These are phyloP conservation scores for Helleia helle DNA, from an alignment of 2,888 invertebrate genomes.

Conservation along the genomic window DNA sequence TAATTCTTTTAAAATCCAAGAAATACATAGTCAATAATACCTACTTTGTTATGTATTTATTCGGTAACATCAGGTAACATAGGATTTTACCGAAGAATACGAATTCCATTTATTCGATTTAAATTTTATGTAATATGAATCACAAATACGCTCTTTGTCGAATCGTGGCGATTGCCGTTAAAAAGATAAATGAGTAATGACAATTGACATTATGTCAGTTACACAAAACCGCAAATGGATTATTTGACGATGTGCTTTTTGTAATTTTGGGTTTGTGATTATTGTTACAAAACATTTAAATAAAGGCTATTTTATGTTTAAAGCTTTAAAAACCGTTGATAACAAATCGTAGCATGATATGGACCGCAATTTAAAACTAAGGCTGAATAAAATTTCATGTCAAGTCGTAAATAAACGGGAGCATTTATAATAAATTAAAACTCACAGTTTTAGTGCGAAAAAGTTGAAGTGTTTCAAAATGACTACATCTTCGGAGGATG, in stretches of 20 bases:
- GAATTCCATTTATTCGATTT: too few species aligned
- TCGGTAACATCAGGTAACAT: too few species aligned
- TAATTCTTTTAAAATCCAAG: too few species aligned
- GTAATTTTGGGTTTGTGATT: constrained; percentile 39
- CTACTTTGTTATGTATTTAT: too few species aligned
- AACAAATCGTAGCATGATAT: neutral
- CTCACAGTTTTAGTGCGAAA: neutral
- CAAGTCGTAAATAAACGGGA: constrained; percentile 3
- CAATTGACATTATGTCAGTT: constrained; percentile 30
- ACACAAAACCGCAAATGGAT: constrained; percentile 47
- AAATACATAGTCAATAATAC: too few species aligned
- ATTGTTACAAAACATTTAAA: constrained; percentile 19
- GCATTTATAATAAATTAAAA: neutral
- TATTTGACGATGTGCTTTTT: constrained; percentile 49
- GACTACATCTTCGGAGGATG: constrained; percentile 95
- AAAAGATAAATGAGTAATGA: constrained; percentile 9
- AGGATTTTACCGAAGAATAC: too few species aligned
- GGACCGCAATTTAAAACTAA: neutral
- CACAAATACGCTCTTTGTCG: too few species aligned
- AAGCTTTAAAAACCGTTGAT: neutral
- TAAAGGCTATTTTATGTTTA: constrained; percentile 3
- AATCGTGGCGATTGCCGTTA: too few species aligned
- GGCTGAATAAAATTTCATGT: neutral
- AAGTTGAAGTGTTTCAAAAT: constrained; percentile 43
- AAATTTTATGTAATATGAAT: too few species aligned